Conservation (phyloP, 2,113 vertebrate species). For the Megatriorchis doriae region DNA sequence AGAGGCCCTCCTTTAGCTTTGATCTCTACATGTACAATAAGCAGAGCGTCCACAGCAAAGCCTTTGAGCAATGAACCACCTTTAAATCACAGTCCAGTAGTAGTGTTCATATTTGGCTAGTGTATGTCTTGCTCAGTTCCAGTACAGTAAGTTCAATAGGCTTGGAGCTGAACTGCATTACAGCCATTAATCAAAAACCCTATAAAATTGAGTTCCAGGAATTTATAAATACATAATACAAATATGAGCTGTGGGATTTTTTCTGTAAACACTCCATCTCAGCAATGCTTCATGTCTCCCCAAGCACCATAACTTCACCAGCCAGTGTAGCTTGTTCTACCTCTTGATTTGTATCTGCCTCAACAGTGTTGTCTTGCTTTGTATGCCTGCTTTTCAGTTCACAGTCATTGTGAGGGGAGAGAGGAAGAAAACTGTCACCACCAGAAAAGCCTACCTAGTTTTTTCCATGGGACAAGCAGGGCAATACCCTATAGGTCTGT, state of each 20-base stretch:
- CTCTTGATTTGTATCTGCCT: not conserved
- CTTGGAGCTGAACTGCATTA: slow-evolving; percentile 18
- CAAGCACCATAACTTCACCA: not conserved
- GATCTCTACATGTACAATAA: not conserved
- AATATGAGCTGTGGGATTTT: slow-evolving; percentile 30
- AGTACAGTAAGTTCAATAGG: slow-evolving; percentile 36
- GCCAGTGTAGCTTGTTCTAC: not conserved
- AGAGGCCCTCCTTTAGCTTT: not conserved
- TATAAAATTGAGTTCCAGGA: slow-evolving; percentile 61
- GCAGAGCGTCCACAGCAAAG: not conserved
- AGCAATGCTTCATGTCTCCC: not conserved
- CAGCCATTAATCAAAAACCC: slow-evolving; percentile 49
- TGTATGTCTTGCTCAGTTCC: not conserved
- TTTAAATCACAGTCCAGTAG: slow-evolving; percentile 20
- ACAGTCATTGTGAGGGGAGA: not conserved
- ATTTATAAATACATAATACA: slow-evolving; percentile 53
- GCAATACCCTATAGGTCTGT: not conserved
- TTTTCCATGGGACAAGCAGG: not conserved
- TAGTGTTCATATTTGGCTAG: slow-evolving; percentile 13
- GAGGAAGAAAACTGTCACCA: not conserved
- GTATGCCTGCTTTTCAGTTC: not conserved
- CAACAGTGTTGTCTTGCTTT: not conserved
- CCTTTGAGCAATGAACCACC: not conserved
- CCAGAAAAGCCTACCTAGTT: not conserved
- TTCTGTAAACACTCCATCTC: slow-evolving; percentile 50